Evolutionary conservation across 2,888 invertebrate genomes (phyloP), one percentile per base, ranked within the genome.

Genomic region (Horisme vitalbata): DNA sequence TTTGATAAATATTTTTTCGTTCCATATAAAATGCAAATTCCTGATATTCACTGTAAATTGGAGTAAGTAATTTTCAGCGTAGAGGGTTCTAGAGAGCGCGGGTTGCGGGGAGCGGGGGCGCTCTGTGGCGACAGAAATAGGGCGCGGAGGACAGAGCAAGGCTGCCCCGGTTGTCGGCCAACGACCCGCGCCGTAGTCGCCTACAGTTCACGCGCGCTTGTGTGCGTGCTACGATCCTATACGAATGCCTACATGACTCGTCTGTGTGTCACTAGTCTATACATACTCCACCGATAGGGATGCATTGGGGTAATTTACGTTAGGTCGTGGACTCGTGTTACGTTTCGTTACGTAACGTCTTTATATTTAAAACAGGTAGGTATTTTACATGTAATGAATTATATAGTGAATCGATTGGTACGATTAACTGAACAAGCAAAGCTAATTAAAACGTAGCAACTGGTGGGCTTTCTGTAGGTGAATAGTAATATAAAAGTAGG

Each of bases 131-230:
- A 84, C 86, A 87, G 86, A 89, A 88, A 89, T 89, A 88, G 88
- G 87, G 83, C 88, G 80, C 86, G 77, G 88, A 88, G 88, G 89
- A 87, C 88, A 82, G 83, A 84, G 86, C 88, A 89, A 89, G 89
- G 89, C 88, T 88, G 89, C 84, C 86, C 89, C 65, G 80, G 84
- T 86, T 89, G 73, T 55, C 76, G 88, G 83, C 68, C 88, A 79
- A 72, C 83, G 87, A 88, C 87, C 89, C 75, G 76, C 56, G 57
- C 48, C 54, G 63, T 52, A 52, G 21, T 49, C 44, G 44, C 57
- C 52, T 55, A 55, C 48, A 49, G 48, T 49, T 49, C 44, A 49
- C 39, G 50, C 41, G 31, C 14, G 41, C 24, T 6, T 14, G 36
- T 51, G 49, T 49, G 57, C 59, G 61, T 70, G 66, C 72, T 73